These are phyloP conservation scores for Dipodomys stephensi DNA, from an alignment of 2,113 vertebrate species.

Conservation along the genomic window DNA sequence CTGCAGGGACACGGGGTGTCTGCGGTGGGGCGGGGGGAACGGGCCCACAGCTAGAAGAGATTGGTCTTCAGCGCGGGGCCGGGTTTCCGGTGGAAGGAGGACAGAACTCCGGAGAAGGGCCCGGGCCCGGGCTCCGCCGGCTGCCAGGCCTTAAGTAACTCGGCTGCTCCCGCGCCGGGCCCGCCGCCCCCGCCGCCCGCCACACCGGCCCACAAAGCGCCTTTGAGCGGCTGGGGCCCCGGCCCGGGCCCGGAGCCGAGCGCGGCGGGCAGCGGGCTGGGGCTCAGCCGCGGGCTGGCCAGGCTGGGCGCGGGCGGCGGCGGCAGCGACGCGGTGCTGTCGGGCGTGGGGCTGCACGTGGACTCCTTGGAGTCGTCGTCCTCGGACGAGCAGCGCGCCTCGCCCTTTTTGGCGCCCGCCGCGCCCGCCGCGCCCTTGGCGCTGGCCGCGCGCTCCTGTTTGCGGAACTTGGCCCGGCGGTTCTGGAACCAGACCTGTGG, in stretches of 20 bases:
- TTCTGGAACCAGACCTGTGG: constrained; percentile 99
- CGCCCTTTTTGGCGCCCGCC: constrained; percentile 89
- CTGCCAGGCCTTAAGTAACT: constrained; percentile 97
- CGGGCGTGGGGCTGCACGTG: constrained; percentile 96
- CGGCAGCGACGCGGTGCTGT: constrained; percentile 97
- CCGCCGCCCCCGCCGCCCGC: constrained; percentile 89
- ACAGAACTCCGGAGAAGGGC: constrained; percentile 96
- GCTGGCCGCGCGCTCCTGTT: constrained; percentile 96
- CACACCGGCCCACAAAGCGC: constrained; percentile 91
- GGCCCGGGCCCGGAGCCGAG: constrained; percentile 87
- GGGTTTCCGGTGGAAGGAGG: constrained; percentile 96
- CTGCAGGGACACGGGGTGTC: constrained; percentile 1
- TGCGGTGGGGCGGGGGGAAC: neutral
- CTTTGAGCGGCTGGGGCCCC: constrained; percentile 91
- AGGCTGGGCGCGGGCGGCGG: constrained; percentile 91
- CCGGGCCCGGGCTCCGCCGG: constrained; percentile 94
- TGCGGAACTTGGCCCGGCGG: constrained; percentile 96
- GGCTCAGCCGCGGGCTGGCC: constrained; percentile 93
- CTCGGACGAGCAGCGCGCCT: constrained; percentile 93
- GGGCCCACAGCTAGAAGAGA: constrained; percentile 91
- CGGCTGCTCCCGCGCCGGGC: constrained; percentile 87
- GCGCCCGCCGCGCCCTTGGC: constrained; percentile 87
- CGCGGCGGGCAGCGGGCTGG: constrained; percentile 88
- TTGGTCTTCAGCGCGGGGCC: constrained; percentile 92
- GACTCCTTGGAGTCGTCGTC: constrained; percentile 98